Base-by-base conservation (phyloP, 2,888 invertebrate species). In the Pristionchus arcanus region DNA sequence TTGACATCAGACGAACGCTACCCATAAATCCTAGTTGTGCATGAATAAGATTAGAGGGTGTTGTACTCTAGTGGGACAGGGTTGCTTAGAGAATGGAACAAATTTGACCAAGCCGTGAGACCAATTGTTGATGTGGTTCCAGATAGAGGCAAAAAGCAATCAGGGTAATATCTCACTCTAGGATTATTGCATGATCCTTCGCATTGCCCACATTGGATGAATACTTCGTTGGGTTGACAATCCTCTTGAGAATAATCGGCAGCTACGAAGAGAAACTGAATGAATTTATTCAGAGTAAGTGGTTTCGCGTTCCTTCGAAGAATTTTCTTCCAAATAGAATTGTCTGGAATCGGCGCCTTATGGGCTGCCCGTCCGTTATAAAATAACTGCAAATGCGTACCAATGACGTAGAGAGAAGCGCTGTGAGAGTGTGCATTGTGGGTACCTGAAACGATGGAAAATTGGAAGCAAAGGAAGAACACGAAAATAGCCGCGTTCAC, bases 181-280 rank as follows among this genome's bases (percentile, higher is more conserved):
- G 91, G 92, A 34, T 90, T 91, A 37, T 68, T 89, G 68, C 92
- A 92, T 13, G 90, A 91, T n/a, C 91, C 92, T 53, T 92, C 92
- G 74, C 92, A 92, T 16, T 87, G 89, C 7, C 92, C 92, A 53
- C 92, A 92, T 28, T 87, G 66, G 34, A 92, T 85, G 77, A 91
- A 92, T n/a, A 90, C 34, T 88, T 92, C 92, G 85, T 92, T 92
- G 11, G 90, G 89, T 87, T 92, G 92, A 59, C 92, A 92, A 89
- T 92, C 92, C 55, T 25, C 13, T 74, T 91, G 91, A 28, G 81
- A 59, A 9, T 71, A 68, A 63, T 91, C 91, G 2, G 86, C 87
- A 7, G 49, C 25, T 66, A 86, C 71, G 21, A 81, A 4, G 19
- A 28, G 28, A 11, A 85, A 53, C 87, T 88, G 87, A 37, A 88